Evolutionary conservation across 2,797 vertebrate genomes (phyloP), one percentile per base, ranked within the genome.

Genomic region (Odontamblyopus lacepedii): DNA sequence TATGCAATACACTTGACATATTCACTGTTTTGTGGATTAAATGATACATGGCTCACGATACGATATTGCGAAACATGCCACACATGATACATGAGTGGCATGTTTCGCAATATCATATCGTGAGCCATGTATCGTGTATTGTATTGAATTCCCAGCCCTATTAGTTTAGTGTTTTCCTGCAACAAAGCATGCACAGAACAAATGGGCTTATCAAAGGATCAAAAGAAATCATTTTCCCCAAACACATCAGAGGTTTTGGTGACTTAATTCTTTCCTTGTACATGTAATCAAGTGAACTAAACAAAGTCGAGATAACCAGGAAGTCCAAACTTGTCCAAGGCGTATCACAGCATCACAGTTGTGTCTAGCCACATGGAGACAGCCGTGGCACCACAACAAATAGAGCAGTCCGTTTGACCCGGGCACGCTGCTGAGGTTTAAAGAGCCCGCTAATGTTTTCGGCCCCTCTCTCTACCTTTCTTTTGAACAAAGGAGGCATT

Each of bases 401-500:
- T 57, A 73, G 55, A 27, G 7, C n/a, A 59, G 74, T 65, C 69
- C 26, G 35, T 11, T 62, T 85, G 73, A 84, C 83, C 79, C 11
- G 61, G 66, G 77, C 63, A 78, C 3, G 23, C 27, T 51, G 67
- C 68, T 74, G 73, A 79, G 62, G 23, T 69, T 59, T 67, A 60
- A 69, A 85, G 80, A 80, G 56, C 59, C n/a, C 27, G n/a, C 32
- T 44, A 75, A 78, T 79, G 78, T 77, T 88, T 88, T 83, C 71
- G 72, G 84, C 82, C 68, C 48, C 53, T 73, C 41, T 44, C 41
- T 44, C 41, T 44, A 44, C 41, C 41, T 44, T 44, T 44, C 41
- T 73, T 48, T 83, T 80, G 70, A 84, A 87, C 83, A 90, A 89
- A 88, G 88, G 19, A 51, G 72, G 60, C 78, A 88, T 86, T 90